Evolutionary conservation across 1,140 invertebrate species (phyloP), one percentile per base, ranked within the genome.

Genomic region (Bombus superbus): DNA sequence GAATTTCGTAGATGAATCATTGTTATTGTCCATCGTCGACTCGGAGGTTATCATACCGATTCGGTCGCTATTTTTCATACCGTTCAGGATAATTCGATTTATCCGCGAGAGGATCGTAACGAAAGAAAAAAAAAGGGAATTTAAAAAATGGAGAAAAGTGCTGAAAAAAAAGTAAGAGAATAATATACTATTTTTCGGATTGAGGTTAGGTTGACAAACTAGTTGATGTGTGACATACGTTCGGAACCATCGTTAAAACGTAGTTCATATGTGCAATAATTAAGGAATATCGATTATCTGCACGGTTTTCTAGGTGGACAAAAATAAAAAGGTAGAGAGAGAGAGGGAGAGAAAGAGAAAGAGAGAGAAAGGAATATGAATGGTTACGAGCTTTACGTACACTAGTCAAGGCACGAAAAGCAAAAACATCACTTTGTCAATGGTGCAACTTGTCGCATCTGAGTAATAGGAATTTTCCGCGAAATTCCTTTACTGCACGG

Each of bases 341-440:
- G n/a, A 68, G 10, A 64, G 40, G 47, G 18, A 44, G 15, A 25
- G 4, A 32, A 11, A 13, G 38, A 71, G 18, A 42, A 5, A 71
- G 25, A 53, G n/a, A 15, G 44, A 38, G 44, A 40, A 80, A 44
- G 28, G 22, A 40, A 68, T 79, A 68, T 79, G 57, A 88, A 88
- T 88, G 83, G 86, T 91, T 91, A 92, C 88, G 88, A 93, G 92
- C 90, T 93, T 94, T 93, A 93, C 73, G 85, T 90, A 88, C 90
- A 91, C 90, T 93, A 92, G 91, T 94, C 91, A 90, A 92, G 74
- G 72, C 86, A 88, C 84, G 86, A 91, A 89, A 89, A 86, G 87
- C 89, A 92, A 92, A 90, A 92, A 92, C 87, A 91, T 91, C 83
- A 83, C 80, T 88, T 93, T 91, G 88, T 92, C 91, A 92, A 90